Base-by-base conservation (phyloP, 2,888 invertebrate species). In the Synanthedon andrenaeformis region DNA sequence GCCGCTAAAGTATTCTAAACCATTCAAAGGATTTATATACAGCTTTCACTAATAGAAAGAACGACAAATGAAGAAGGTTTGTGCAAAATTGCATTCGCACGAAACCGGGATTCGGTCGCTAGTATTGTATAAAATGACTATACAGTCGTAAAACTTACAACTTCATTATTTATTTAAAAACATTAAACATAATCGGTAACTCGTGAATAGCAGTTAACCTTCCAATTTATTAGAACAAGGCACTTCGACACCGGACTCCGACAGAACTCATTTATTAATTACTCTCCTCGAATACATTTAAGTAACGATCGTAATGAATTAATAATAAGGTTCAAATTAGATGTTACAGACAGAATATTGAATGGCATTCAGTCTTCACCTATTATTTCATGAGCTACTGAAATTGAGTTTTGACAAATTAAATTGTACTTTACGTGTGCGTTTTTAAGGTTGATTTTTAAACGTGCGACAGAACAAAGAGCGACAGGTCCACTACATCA, bases 401-500 rank as follows among this genome's bases (percentile, higher is more conserved):
- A 60, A 61, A 58, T 51, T 17, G 13, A 23, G 5, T 45, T n/a
- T 45, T n/a, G 4, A 10, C 19, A 23, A 45, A 12, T 45, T 13
- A 45, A 13, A 6, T 11, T 45, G 45, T 13, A 14, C 45, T 45
- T n/a, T 45, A 14, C 3, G 5, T 1, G 14, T 45, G 14, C 45
- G 14, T 45, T 45, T 23, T 45, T 45, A 45, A 45, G 45, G 45
- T 45, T 45, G n/a, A 5, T 13, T 13, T 45, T 45, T n/a, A 14
- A 45, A 45, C 13, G 58, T 55, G 51, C 17, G 12, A 49, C 41
- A 41, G 23, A 54, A 57, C 59, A 57, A 60, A 59, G 57, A 63
- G 61, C 69, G 82, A 81, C 82, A 80, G 72, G 70, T 74, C 78
- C 82, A 83, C 82, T 86, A 83, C 79, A 82, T 87, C 86, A 87